These are phyloP conservation scores for Parazoanthus darwini DNA, from an alignment of 92 coral and sea anemone genomes.

Conservation along the genomic window DNA sequence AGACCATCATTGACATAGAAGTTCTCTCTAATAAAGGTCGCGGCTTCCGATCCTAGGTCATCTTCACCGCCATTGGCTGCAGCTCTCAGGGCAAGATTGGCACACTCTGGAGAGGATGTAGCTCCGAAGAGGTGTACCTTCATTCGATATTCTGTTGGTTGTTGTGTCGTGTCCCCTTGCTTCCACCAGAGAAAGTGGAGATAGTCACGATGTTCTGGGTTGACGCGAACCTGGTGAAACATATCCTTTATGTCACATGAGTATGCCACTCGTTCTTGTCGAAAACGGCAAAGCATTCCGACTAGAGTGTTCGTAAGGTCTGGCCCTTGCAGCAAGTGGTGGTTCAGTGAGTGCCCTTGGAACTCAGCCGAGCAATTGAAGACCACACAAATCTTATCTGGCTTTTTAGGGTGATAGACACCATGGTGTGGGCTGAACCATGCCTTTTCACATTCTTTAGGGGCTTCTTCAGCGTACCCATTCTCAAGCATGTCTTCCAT, in stretches of 20 bases:
- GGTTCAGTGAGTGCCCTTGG: constrained; percentile 49
- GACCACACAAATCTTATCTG: constrained; percentile 56
- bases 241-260: constrained; percentile 60
- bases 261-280: constrained; percentile 44
- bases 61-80: constrained; percentile 48
- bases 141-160: constrained; percentile 44
- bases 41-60: constrained; percentile 28
- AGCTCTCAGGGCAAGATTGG: constrained; percentile 55
- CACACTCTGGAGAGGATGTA: constrained; percentile 50
- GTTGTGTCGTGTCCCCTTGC: constrained; percentile 14
- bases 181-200: constrained; percentile 66
- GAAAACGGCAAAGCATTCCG: constrained; percentile 54
- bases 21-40: constrained; percentile 41
- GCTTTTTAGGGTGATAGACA: constrained; percentile 55
- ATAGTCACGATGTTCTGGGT: constrained; percentile 40
- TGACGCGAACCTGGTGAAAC: constrained; percentile 62
- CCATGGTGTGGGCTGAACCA: constrained; percentile 51
- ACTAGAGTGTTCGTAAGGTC: constrained; percentile 59
- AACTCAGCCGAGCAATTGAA: constrained; percentile 51
- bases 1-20: constrained; percentile 59
- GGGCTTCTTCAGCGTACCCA: not conserved
- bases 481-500: not conserved
- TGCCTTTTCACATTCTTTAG: not conserved
- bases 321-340: constrained; percentile 66
- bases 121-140: constrained; percentile 58